Conservation (phyloP, 2,888 invertebrate genomes). For the Stenotaenia linearis region DNA sequence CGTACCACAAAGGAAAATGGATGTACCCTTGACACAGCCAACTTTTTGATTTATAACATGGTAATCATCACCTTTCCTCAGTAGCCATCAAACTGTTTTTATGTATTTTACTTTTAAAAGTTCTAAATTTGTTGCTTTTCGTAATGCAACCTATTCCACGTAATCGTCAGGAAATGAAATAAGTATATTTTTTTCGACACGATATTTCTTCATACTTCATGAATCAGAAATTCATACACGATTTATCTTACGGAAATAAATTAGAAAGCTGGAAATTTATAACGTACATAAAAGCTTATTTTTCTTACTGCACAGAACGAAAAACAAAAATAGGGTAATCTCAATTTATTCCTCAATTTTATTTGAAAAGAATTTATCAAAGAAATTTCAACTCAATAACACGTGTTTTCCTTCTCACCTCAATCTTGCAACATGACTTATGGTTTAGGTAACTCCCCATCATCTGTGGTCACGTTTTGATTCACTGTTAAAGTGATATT, state of each 20-base stretch:
- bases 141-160: too few species aligned
- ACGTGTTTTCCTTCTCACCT: not conserved
- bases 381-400: not conserved
- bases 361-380: not conserved
- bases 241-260: too few species aligned
- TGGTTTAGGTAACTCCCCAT: not conserved
- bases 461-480: slow-evolving; percentile 5
- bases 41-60: not conserved
- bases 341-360: not conserved
- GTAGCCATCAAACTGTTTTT: not conserved
- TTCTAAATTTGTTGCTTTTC: too few species aligned
- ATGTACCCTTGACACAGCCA: not conserved
- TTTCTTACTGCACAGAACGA: too few species aligned
- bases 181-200: too few species aligned
- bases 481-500: not conserved
- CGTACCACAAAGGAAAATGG: not conserved
- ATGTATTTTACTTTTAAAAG: too few species aligned
- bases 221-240: too few species aligned
- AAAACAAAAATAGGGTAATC: not conserved
- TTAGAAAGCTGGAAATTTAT: too few species aligned
- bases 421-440: not conserved
- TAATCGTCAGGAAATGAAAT: too few species aligned
- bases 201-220: too few species aligned
- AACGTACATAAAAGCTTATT: too few species aligned
- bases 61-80: not conserved